Base-by-base conservation (phyloP, 2,888 invertebrate genomes). In the Hermaeophaga mercurialis region DNA sequence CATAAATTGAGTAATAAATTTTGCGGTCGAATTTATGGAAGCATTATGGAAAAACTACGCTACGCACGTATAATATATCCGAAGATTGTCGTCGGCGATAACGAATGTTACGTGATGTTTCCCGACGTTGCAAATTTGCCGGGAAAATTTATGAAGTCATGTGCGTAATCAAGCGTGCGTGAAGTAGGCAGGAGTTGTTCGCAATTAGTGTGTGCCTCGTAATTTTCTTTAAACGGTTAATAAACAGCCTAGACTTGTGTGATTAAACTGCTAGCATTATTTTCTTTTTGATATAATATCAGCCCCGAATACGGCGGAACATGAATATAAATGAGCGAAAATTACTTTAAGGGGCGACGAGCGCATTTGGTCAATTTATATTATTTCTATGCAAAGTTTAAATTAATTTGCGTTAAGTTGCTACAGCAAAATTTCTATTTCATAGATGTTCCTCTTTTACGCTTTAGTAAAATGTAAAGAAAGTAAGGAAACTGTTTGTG, bases 1-100 rank as follows among this genome's bases (percentile, higher is more conserved):
- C 63, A 62, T 58, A 67, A 70, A 70, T 69, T 69, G 69, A 65
- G 65, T 63, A 56, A 69, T 70, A 70, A 69, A 70, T 68, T 67
- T 58, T 50, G 38, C 50, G 38, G 56, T 48, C 39, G 61, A 63
- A 63, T 66, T 65, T 62, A 66, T 61, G 56, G 65, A 58, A 62
- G 22, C 43, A 53, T n/a, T n/a, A 59, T n/a, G 14, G 12, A 54
- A 54, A 46, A 45, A 56, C 15, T 22, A 19, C n/a, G 31, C 41
- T 50, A 50, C 50, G 50, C 50, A 50, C 50, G 41, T 41, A 43
- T 50, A 50, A 50, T 41, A 41, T 41, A 55, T 47, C 50, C 55
- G 44, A 47, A 57, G 59, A 59, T 59, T 52, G 47, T 47, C 55
- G 50, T 49, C 52, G 48, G 22, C 59, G 65, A 65, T 65, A 60